Percentiles rank a stretch among this genome's conserved stretches.
These are phyloP conservation scores for Nephrotoma appendiculata DNA, from an alignment of 2,888 invertebrate species.

Conservation along the genomic window DNA sequence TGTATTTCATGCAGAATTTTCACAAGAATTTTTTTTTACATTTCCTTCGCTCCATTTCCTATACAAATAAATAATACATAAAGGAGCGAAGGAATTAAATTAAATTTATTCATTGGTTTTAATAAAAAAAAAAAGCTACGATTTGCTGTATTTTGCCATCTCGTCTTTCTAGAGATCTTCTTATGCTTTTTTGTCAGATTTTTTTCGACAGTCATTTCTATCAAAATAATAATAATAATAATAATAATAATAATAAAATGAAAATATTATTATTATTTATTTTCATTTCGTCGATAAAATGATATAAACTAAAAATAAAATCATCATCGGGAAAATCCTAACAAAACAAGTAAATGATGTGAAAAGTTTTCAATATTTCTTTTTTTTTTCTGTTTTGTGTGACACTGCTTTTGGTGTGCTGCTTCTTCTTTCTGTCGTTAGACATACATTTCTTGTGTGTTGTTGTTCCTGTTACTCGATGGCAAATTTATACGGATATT, in stretches of 20 bases:
- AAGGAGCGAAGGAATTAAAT: background rate
- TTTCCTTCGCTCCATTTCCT: background rate
- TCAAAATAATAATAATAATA: background rate
- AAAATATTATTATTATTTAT: background rate
- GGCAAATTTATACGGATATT: background rate
- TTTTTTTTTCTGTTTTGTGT: background rate
- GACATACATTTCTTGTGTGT: background rate
- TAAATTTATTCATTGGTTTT: background rate
- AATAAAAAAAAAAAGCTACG: background rate
- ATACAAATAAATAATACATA: background rate
- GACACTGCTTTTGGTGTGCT: background rate
- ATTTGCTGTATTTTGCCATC: background rate
- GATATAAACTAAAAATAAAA: background rate
- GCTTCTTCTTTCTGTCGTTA: background rate
- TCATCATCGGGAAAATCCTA: background rate
- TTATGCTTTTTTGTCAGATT: background rate
- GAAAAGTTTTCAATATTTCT: background rate
- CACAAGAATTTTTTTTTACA: background rate
- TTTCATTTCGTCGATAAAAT: background rate
- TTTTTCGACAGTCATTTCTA: background rate
- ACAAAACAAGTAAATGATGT: background rate
- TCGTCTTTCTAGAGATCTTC: background rate
- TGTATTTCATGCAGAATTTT: background rate
- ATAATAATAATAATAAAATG: background rate
- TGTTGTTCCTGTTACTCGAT: background rate